phyloP scores from a whole-genome alignment of 2,113 vertebrate species.

The Sminthopsis crassicaudata region DNA sequence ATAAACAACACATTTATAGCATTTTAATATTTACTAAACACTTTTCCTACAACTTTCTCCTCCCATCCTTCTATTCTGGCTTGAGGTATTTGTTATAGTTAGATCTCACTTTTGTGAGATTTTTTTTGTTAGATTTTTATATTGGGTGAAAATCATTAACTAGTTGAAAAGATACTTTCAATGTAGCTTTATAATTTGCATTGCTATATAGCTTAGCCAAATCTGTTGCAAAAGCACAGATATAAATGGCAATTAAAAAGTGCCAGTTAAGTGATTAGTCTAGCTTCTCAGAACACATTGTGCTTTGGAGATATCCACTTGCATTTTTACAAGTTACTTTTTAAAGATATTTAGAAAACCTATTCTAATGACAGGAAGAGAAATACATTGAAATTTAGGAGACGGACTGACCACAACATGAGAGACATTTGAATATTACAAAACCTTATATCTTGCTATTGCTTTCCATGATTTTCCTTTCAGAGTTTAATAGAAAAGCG shows the following conservation, averaged over 20 bases:
- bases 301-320: not conserved
- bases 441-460: slow-evolving; percentile 32
- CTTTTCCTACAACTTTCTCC: not conserved
- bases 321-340: not conserved
- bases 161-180: not conserved
- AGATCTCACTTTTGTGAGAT: not conserved
- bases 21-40: not conserved
- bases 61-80: not conserved
- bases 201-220: not conserved
- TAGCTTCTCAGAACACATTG: not conserved
- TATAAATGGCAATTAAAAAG: not conserved
- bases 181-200: not conserved
- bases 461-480: slow-evolving; percentile 51
- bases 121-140: not conserved
- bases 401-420: slow-evolving; percentile 25
- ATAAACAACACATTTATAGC: not conserved
- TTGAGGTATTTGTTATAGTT: not conserved
- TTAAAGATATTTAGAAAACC: not conserved
- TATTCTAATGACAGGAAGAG: not conserved
- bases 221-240: slow-evolving; percentile 7
- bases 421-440: not conserved
- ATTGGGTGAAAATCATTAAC: slow-evolving; percentile 3
- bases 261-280: not conserved
- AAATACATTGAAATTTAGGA: slow-evolving; percentile 40
- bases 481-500: slow-evolving; percentile 25